Base-by-base conservation (phyloP, 1,140 invertebrate species). In the Eupristina koningsbergeri region DNA sequence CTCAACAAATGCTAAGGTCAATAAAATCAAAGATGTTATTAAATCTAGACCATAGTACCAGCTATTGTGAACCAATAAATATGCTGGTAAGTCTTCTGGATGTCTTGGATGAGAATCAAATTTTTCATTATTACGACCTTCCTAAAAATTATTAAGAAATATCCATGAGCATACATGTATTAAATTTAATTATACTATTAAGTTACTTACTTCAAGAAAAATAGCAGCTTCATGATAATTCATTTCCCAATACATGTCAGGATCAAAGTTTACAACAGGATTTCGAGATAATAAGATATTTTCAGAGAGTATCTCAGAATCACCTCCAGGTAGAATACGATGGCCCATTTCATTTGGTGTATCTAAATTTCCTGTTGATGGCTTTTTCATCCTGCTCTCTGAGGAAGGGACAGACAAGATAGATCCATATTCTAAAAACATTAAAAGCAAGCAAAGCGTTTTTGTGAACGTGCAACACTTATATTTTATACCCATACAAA, bases 121-220 rank as follows among this genome's bases (percentile, higher is more conserved):
- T 91, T 98, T 98, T 91, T 98, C 97, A 93, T 98, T 98, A 88
- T 98, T 98, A 91, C 95, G 94, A 19, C 97, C 97, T 95, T 98
- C 97, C 95, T 97, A 90, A 58, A 36, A 73, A 45, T 80, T 50
- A 81, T 67, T 58, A 53, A 58, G 71, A 61, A 61, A 58, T 7
- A 36, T 19, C 58, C n/a, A 58, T n/a, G 26, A 50, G 29, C 2
- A 50, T n/a, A 36, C 15, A 36, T 19, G 15, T 29, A 15, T 50
- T 17, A 47, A 19, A 3, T 73, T 31, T 75, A 0, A 17, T 50
- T 75, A 75, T 50, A 50, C 2, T 47, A 29, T 31, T 15, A 31
- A 31, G 34, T 31, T 31, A 1, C 80, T 88, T 91, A 96, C 96
- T 93, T 97, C 96, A 88, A 97, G 93, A 92, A 96, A 97, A 88